Conservation (phyloP, 1,140 invertebrate genomes). For the Cydia fagiglandana region DNA sequence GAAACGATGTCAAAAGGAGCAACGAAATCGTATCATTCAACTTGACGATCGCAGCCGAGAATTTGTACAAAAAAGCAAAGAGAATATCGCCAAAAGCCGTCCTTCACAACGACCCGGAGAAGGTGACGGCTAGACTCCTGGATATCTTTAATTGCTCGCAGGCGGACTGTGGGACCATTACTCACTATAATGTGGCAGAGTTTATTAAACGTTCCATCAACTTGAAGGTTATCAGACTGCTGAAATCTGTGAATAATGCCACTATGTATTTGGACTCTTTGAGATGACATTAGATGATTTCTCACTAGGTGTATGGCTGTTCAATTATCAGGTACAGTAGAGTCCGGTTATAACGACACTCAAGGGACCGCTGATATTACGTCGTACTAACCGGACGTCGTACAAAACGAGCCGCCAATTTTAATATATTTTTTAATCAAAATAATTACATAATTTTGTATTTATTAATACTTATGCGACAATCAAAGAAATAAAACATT, state of each 20-base stretch:
- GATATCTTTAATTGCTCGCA: slow-evolving; percentile 58
- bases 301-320: neutral
- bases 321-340: no score
- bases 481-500: no score
- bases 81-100: slow-evolving; percentile 61
- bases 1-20: slow-evolving; percentile 49
- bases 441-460: no score
- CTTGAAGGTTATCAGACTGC: slow-evolving; percentile 56
- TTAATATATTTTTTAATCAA: no score
- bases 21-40: slow-evolving; percentile 59
- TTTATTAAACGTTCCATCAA: slow-evolving; percentile 57
- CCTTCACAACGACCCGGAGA: slow-evolving; percentile 58
- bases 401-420: no score
- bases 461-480: no score
- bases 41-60: slow-evolving; percentile 56
- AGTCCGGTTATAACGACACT: no score
- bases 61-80: slow-evolving; percentile 59
- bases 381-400: no score
- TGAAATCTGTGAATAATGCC: slow-evolving; percentile 61
- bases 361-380: no score
- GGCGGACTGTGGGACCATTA: slow-evolving; percentile 53
- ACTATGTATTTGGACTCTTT: slow-evolving; percentile 63
- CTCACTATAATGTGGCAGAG: slow-evolving; percentile 56
- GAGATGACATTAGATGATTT: slow-evolving; percentile 55
- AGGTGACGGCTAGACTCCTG: slow-evolving; percentile 52